A percentile compares a stretch with the other conserved stretches of the same genome.
Conservation (phyloP, 1,140 invertebrate genomes). For the Drosophila suzukii region DNA sequence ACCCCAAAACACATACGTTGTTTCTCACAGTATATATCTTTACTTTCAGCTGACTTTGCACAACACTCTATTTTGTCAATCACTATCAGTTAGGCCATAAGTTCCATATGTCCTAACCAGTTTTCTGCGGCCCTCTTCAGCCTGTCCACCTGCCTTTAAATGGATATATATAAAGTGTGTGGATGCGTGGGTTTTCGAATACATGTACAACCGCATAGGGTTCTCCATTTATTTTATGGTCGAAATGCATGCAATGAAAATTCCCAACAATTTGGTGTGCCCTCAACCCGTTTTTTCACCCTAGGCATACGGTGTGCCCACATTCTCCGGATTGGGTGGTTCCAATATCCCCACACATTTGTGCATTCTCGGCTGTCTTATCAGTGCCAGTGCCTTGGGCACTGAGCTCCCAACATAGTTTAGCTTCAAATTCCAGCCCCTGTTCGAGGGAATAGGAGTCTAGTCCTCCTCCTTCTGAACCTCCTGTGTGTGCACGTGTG, state of each 20-base stretch:
- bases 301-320: constrained; percentile 2
- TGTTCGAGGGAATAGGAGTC: constrained; percentile 20
- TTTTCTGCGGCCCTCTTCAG: constrained; percentile 21
- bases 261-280: constrained; percentile 35
- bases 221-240: constrained; percentile 76
- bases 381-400: constrained; percentile 54
- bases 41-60: constrained; percentile 9
- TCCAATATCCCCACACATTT: constrained; percentile 46
- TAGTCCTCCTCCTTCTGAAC: neutral
- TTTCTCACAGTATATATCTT: neutral
- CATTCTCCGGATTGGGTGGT: constrained; percentile 28
- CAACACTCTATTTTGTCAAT: constrained; percentile 54
- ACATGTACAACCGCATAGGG: constrained; percentile 54
- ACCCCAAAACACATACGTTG: neutral
- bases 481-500: constrained; percentile 2
- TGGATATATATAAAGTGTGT: neutral
- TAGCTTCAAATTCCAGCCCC: constrained; percentile 40
- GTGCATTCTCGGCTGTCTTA: constrained; percentile 61
- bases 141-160: constrained; percentile 12
- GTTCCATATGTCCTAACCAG: constrained; percentile 27
- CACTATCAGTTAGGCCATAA: constrained; percentile 50
- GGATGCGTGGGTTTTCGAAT: constrained; percentile 39
- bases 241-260: constrained; percentile 74
- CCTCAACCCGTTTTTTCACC: neutral
- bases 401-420: constrained; percentile 32